These are phyloP conservation scores for Columba livia DNA, from an alignment of 2,113 vertebrate genomes.

Conservation along the genomic window DNA sequence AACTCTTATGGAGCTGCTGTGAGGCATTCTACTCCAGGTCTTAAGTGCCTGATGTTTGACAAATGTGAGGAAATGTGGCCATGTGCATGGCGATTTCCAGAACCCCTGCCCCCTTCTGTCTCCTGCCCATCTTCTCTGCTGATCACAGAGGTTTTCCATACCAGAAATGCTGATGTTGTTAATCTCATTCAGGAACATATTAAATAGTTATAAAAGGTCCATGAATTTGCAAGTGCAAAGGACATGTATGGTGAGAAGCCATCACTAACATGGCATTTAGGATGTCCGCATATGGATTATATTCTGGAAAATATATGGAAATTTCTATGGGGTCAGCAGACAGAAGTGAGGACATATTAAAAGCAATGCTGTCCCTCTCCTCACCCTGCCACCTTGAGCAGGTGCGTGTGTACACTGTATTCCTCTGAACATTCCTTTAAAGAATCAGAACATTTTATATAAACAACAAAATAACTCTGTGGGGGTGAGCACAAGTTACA, in stretches of 20 bases:
- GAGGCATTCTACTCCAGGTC: not conserved
- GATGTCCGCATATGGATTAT: not conserved
- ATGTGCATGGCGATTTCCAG: not conserved
- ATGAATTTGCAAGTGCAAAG: not conserved
- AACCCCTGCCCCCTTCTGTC: not conserved
- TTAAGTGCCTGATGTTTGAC: not conserved
- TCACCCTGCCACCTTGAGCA: not conserved
- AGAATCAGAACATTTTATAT: not conserved
- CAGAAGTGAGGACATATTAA: not conserved
- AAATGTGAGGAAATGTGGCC: not conserved
- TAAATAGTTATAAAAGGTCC: not conserved
- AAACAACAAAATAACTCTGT: not conserved
- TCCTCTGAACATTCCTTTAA: not conserved
- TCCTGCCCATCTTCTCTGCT: not conserved
- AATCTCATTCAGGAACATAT: not conserved
- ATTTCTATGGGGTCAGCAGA: not conserved
- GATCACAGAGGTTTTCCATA: not conserved
- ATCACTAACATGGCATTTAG: not conserved
- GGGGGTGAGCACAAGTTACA: not conserved
- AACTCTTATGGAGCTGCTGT: not conserved
- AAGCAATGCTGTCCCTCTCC: not conserved
- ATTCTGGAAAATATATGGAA: not conserved
- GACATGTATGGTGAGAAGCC: not conserved
- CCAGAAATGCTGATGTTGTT: not conserved
- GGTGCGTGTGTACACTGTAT: not conserved